Evolutionary conservation across 2,113 vertebrate species (phyloP).

Genomic region (Caretta caretta): DNA sequence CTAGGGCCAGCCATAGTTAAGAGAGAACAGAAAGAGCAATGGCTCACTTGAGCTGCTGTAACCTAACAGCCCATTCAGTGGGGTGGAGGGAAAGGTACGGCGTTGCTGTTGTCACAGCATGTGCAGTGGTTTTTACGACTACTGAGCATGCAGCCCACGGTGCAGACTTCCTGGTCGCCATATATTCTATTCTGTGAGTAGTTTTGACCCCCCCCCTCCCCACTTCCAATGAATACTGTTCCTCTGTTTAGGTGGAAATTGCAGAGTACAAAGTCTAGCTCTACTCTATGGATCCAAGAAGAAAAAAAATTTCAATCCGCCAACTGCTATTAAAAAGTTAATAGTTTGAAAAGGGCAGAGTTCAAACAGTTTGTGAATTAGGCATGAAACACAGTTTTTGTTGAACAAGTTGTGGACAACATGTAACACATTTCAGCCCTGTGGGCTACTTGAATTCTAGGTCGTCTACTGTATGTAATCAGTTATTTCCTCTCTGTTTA

Average conservation of each 20-base stretch:
- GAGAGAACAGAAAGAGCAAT: background rate
- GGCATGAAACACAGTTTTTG: background rate
- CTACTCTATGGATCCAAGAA: background rate
- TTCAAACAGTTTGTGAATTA: background rate
- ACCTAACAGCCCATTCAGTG: background rate
- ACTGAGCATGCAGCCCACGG: background rate
- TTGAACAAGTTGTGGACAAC: background rate
- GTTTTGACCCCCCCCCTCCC: background rate
- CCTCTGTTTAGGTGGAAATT: background rate
- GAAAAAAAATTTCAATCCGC: background rate
- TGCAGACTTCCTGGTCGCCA: background rate
- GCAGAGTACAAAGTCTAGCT: background rate
- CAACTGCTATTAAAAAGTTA: background rate
- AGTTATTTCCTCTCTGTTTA: background rate
- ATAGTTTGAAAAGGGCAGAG: background rate
- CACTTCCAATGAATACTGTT: background rate
- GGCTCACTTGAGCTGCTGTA: background rate
- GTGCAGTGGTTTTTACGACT: background rate
- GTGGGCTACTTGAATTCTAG: background rate
- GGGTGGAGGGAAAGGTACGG: background rate
- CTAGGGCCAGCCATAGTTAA: background rate
- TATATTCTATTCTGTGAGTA: background rate
- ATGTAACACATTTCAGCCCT: background rate
- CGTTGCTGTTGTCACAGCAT: background rate
- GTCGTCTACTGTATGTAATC: background rate